phyloP scores from a whole-genome alignment of 30 jellyfish, hydroid and myxozoan species.

The Hydractinia symbiolongicarpus region DNA sequence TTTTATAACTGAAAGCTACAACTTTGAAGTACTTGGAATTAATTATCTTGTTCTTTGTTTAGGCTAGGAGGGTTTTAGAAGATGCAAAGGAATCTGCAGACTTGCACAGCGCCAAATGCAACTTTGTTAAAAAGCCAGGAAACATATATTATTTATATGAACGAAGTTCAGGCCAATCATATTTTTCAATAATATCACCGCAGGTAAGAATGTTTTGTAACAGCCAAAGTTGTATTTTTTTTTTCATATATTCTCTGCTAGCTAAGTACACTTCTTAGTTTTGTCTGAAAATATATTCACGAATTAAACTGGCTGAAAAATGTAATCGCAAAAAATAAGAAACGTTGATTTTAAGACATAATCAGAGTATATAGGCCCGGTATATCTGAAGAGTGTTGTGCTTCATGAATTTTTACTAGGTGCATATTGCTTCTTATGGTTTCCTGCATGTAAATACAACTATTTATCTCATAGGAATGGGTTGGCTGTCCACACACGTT shows the following conservation, averaged over 20 bases:
- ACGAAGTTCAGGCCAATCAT: constrained; percentile 63
- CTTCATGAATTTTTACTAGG: too few species aligned
- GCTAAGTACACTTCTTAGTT: not conserved
- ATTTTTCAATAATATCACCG: constrained; percentile 84
- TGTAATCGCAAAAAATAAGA: too few species aligned
- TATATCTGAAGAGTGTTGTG: too few species aligned
- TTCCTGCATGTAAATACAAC: not conserved
- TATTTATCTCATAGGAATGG: constrained; percentile 68
- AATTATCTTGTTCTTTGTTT: not conserved
- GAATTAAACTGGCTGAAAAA: too few species aligned
- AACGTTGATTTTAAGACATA: too few species aligned
- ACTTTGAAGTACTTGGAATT: too few species aligned
- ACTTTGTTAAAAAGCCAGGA: constrained; percentile 83
- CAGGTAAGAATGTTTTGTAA: constrained; percentile 35
- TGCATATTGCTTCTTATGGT: too few species aligned
- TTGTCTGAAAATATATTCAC: too few species aligned
- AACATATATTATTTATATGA: constrained; percentile 66
- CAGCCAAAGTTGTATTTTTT: not conserved
- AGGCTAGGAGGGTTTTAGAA: constrained; percentile 86
- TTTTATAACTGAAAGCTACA: too few species aligned
- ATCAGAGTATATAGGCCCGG: too few species aligned
- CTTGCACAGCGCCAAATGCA: constrained; percentile 83
- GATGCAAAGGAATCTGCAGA: constrained; percentile 82
- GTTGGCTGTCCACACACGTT: constrained; percentile 83
- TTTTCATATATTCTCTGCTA: not conserved